Conservation (phyloP, 1,140 invertebrate species). For the Parapsyche elsis region DNA sequence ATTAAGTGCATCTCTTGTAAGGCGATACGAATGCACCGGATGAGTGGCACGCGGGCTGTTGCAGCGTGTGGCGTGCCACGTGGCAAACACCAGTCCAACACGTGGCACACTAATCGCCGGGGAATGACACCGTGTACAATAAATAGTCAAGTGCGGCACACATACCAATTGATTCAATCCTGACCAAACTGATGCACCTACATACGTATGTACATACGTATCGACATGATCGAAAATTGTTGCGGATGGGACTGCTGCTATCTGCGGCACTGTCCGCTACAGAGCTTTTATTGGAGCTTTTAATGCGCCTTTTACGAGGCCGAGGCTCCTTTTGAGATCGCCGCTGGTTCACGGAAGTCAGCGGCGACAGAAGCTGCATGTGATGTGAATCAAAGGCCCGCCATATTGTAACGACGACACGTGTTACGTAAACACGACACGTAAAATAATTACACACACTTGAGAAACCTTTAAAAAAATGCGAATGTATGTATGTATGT, state of each 20-base stretch:
- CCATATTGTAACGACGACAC: conserved; percentile 37
- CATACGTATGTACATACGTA: neutral
- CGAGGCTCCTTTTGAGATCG: conserved; percentile 15
- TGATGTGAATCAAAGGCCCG: conserved; percentile 37
- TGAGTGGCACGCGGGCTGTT: neutral
- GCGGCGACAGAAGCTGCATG: conserved; percentile 3
- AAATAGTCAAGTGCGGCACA: conserved; percentile 12
- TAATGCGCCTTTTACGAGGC: conserved; percentile 31
- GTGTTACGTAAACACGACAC: conserved; percentile 33
- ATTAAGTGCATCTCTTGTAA: conserved; percentile 12
- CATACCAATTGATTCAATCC: too few relatives aligned
- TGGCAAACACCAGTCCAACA: conserved; percentile 44
- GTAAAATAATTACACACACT: conserved; percentile 33
- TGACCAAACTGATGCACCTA: neutral
- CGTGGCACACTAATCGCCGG: conserved; percentile 23
- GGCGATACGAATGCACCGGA: neutral
- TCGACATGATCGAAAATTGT: too few relatives aligned
- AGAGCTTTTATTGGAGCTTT: conserved; percentile 18
- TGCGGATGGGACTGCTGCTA: neutral
- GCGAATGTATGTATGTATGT: neutral
- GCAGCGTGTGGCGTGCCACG: neutral
- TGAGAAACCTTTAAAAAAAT: conserved; percentile 5
- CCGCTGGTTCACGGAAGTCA: conserved; percentile 20
- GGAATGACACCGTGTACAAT: conserved; percentile 23
- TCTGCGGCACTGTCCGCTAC: neutral